Base-by-base conservation (phyloP, 2,113 vertebrate genomes). In the Grammomys surdaster region DNA sequence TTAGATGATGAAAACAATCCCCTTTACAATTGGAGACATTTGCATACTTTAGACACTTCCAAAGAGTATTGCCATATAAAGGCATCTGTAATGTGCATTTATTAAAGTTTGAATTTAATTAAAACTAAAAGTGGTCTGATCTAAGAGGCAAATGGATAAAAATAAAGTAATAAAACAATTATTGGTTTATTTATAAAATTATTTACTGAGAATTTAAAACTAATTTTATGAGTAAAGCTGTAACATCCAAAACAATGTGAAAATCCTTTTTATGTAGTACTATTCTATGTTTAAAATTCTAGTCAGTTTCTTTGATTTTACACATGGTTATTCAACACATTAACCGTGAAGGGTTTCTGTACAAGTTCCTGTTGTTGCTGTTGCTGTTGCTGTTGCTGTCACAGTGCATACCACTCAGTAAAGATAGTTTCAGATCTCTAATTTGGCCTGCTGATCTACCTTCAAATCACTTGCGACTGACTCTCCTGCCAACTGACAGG, bases 121-220 rank as follows among this genome's bases (percentile, higher is more conserved):
- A 77, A 67, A 72, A 82, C 10, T 82, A 85, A 4, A 92, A 89
- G 20, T n/a, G 69, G 93, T n/a, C 46, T 43, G 69, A 95, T n/a
- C 46, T 3, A 77, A 28, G n/a, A 88, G 22, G 7, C 5, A 75
- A 14, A 48, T 58, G 6, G 28, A 91, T 16, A 36, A 54, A 28
- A 95, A 54, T 16, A 43, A 91, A 24, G 4, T 75, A 75, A 70
- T 80, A 70, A 91, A 10, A n/a, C 3, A 88, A 60, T n/a, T 56
- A 14, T 48, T 31, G 33, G 3, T 26, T 80, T 22, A 28, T 80
- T 54, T 33, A 67, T 31, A 28, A 31, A 11, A 31, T 31, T 31
- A 5, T 56, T 51, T 36, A 56, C 8, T 4, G 2, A 80, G 77
- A 80, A 80, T 56, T 80, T 11, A 80, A 80, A 36, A 20, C 20